Base-by-base conservation (phyloP, 2,797 vertebrate genomes). In the Hypotaenidia okinawae region DNA sequence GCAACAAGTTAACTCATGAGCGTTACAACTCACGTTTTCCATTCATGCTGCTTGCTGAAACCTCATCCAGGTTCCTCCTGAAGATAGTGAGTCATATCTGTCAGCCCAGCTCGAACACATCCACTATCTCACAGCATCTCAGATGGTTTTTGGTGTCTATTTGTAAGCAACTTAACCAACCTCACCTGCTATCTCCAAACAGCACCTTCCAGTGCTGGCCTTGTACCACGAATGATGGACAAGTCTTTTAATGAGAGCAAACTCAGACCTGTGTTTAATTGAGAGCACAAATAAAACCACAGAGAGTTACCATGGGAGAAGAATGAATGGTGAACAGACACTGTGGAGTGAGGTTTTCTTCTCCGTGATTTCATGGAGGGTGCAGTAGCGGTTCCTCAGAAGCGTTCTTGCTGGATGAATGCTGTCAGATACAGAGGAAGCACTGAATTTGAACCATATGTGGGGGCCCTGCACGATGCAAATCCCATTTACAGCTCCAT, bases 401-500 rank as follows among this genome's bases (percentile, higher is more conserved):
- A 79, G 49, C 51, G 82, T 84, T 96, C 67, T 87, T 91, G 66
- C 79, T 86, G 30, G 43, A 68, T 75, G 55, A 89, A 84, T 67
- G n/a, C 61, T 73, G 66, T 90, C 70, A 82, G 87, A 94, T 93
- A 79, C 43, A 90, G 83, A 96, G 88, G 90, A 94, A 94, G 72
- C 68, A 68, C 22, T 0, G 10, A 93, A 95, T 96, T 78, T 90
- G 82, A 93, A 91, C 77, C 85, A 94, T 87, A 96, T 95, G 94
- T 73, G 35, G 37, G n/a, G 83, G 32, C 74, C 86, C 77, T 73
- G 32, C 77, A 82, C 70, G 74, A 82, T 54, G 74, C 61, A 90
- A 90, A 82, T 84, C 67, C 61, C 80, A 91, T 87, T 94, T 85
- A 51, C 70, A 76, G 51, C 45, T 91, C 84, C 77, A 93, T 91